Evolutionary conservation across 92 coral and sea anemone genomes (phyloP).

Genomic region (Siderastrea radians): DNA sequence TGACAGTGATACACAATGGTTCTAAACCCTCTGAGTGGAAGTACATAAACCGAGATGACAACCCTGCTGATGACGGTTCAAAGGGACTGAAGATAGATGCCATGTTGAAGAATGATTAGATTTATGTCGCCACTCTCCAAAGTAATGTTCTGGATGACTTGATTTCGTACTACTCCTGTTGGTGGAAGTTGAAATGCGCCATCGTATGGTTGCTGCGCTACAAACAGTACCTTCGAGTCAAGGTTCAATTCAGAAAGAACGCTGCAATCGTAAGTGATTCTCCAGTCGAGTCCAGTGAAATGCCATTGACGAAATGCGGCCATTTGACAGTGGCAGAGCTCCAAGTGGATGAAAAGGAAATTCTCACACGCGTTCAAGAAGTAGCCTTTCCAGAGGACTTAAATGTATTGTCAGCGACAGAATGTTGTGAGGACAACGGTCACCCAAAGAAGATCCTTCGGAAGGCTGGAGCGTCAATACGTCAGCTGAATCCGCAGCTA

Average conservation of each 20-base stretch:
- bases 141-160: conserved; percentile 27
- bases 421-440: too few relatives aligned
- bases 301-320: background rate
- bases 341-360: too few relatives aligned
- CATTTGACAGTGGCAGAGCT: too few relatives aligned
- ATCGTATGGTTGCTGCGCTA: conserved; percentile 30
- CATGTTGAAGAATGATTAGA: conserved; percentile 56
- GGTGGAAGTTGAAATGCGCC: conserved; percentile 38
- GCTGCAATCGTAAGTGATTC: background rate
- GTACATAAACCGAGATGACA: conserved; percentile 60
- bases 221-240: background rate
- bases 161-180: conserved; percentile 10
- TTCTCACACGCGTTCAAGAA: too few relatives aligned
- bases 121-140: conserved; percentile 36
- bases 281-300: background rate
- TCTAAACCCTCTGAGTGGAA: conserved; percentile 51
- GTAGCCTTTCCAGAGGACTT: too few relatives aligned
- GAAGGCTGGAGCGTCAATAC: too few relatives aligned
- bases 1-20: conserved; percentile 49
- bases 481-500: too few relatives aligned
- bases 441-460: too few relatives aligned
- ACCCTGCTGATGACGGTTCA: conserved; percentile 68
- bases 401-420: too few relatives aligned
- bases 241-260: conserved; percentile 5
- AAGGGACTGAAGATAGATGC: conserved; percentile 59